phyloP scores from a whole-genome alignment of 2,113 vertebrate genomes.

The Zosterops pallidus region DNA sequence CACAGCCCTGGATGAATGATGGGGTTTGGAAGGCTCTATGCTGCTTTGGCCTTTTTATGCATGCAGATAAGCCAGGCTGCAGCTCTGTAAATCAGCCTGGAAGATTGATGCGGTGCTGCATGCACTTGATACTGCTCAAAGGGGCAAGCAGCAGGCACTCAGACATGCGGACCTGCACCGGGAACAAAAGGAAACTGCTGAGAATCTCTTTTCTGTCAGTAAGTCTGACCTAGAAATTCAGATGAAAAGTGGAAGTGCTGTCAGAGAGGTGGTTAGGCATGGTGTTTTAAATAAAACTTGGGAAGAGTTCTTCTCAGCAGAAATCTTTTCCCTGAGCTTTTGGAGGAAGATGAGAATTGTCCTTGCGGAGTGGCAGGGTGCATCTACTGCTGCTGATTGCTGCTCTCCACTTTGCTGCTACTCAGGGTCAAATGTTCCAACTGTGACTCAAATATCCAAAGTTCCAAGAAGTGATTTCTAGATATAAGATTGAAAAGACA shows the following conservation, averaged over 20 bases:
- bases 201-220: not conserved
- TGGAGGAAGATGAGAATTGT: not conserved
- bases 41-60: not conserved
- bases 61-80: not conserved
- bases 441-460: rapidly evolving
- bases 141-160: not conserved
- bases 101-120: not conserved
- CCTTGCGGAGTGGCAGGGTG: not conserved
- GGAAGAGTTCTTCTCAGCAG: not conserved
- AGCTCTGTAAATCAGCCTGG: not conserved
- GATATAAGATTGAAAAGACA: not conserved
- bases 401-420: not conserved
- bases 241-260: not conserved
- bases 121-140: not conserved
- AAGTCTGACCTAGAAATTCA: not conserved
- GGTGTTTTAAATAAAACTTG: not conserved
- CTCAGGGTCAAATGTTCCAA: not conserved
- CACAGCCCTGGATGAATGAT: not conserved
- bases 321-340: not conserved
- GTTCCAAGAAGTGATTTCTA: not conserved
- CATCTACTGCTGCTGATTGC: not conserved
- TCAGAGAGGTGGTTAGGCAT: not conserved
- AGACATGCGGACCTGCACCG: not conserved
- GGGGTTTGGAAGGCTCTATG: not conserved
- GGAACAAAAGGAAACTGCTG: not conserved